Conservation (phyloP, 2,113 vertebrate species). For the Lophotis ruficrista region DNA sequence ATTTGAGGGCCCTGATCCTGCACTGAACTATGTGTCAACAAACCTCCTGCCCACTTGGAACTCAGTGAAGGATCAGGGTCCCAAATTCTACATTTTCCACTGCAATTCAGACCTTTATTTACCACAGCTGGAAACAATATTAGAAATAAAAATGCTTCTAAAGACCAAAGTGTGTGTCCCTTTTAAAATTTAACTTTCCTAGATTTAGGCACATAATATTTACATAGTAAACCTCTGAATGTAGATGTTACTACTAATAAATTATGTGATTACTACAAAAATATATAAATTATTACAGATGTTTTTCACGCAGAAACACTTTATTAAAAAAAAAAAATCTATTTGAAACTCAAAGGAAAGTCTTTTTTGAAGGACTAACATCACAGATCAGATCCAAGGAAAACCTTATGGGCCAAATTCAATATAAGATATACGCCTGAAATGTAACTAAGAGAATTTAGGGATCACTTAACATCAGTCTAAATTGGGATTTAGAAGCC, state of each 20-base stretch:
- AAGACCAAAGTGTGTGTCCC: constrained; percentile 1
- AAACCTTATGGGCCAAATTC: not conserved
- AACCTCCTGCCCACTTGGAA: constrained; percentile 20
- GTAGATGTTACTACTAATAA: not conserved
- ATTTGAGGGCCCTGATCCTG: constrained; percentile 30
- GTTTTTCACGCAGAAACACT: constrained; percentile 9
- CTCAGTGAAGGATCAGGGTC: not conserved
- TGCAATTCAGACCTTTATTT: constrained; percentile 54
- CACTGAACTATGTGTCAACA: not conserved
- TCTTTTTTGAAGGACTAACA: not conserved
- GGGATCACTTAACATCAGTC: not conserved
- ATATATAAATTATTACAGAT: constrained; percentile 38
- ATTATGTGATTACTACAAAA: constrained; percentile 40
- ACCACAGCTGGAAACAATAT: constrained; percentile 39
- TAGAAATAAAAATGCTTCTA: constrained; percentile 35
- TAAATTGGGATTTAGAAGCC: constrained; percentile 2
- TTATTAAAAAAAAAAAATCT: not conserved
- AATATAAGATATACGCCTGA: not conserved
- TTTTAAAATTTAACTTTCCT: constrained; percentile 50
- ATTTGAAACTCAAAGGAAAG: not conserved
- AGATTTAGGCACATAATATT: constrained; percentile 58
- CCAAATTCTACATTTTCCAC: not conserved
- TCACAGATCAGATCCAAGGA: not conserved
- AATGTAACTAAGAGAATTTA: not conserved
- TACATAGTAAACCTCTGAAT: constrained; percentile 48